Conservation (phyloP, 2,888 invertebrate genomes). For the Macrosoma leucophasiata region DNA sequence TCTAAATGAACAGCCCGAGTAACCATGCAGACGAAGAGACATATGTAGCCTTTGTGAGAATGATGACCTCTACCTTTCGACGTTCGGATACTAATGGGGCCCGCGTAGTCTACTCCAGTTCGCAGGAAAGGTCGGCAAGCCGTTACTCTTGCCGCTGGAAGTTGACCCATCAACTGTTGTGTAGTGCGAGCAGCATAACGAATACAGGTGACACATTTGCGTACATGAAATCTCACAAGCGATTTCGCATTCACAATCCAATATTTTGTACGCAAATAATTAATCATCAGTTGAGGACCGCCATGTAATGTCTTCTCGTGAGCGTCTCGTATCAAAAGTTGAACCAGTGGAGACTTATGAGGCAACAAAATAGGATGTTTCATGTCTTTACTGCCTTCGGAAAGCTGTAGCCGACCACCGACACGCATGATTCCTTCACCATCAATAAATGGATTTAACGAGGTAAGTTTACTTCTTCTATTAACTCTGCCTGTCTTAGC, state of each 20-base stretch:
- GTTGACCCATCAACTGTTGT: constrained; percentile 5
- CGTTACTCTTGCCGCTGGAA: constrained; percentile 1
- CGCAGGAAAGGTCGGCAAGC: too few species aligned
- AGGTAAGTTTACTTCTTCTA: constrained; percentile 2
- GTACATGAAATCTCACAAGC: background rate
- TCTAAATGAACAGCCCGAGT: constrained; percentile 18
- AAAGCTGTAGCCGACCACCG: constrained; percentile 5
- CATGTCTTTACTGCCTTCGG: constrained; percentile 1
- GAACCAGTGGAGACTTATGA: constrained; percentile 1
- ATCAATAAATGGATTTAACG: constrained; percentile 11
- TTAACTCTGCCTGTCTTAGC: too few species aligned
- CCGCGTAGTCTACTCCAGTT: constrained; percentile 13
- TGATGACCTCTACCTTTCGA: constrained; percentile 13
- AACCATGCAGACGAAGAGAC: constrained; percentile 16
- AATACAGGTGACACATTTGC: background rate
- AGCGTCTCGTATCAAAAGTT: constrained; percentile 15
- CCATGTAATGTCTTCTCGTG: constrained; percentile 13
- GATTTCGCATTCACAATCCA: background rate
- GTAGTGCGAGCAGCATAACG: background rate
- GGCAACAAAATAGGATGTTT: constrained; percentile 14
- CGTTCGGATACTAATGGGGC: constrained; percentile 8
- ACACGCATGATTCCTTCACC: constrained; percentile 6
- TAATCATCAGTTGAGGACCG: constrained; percentile 6
- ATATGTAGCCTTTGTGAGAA: constrained; percentile 14
- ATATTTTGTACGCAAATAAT: constrained; percentile 6